These are phyloP conservation scores for Napeogenes sylphis DNA, from an alignment of 2,888 invertebrate genomes.

Conservation along the genomic window DNA sequence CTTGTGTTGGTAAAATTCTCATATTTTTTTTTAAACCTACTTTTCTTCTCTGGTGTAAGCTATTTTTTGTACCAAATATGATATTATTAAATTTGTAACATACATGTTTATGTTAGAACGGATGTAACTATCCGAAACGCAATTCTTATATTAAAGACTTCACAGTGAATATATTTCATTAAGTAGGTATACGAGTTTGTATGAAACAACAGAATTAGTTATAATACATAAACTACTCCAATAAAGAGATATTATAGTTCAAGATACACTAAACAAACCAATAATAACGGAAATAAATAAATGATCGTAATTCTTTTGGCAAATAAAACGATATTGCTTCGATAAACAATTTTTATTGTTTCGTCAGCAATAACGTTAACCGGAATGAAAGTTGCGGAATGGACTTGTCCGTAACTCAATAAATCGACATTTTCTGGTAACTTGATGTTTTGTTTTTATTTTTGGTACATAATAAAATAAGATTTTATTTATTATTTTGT, in stretches of 20 bases:
- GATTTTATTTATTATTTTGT: neutral
- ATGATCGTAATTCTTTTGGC: conserved; percentile 27
- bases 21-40: no score
- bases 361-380: conserved; percentile 30
- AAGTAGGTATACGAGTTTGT: no score
- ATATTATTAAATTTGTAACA: no score
- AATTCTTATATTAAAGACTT: no score
- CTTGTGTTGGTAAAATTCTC: no score
- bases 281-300: conserved; percentile 26
- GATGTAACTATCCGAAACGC: no score
- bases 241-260: conserved; percentile 9
- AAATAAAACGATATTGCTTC: conserved; percentile 36
- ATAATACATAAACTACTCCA: neutral
- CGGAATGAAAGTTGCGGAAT: conserved; percentile 26
- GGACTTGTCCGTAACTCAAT: conserved; percentile 12
- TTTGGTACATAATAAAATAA: neutral
- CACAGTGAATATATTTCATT: no score
- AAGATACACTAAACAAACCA: conserved; percentile 18
- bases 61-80: no score
- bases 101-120: no score
- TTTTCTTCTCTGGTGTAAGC: no score
- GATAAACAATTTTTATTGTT: conserved; percentile 37
- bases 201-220: no score
- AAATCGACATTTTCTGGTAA: conserved; percentile 14
- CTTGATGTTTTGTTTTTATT: conserved; percentile 10